Base-by-base conservation (phyloP, 2,113 vertebrate species). In the Gymnobelideus leadbeateri region DNA sequence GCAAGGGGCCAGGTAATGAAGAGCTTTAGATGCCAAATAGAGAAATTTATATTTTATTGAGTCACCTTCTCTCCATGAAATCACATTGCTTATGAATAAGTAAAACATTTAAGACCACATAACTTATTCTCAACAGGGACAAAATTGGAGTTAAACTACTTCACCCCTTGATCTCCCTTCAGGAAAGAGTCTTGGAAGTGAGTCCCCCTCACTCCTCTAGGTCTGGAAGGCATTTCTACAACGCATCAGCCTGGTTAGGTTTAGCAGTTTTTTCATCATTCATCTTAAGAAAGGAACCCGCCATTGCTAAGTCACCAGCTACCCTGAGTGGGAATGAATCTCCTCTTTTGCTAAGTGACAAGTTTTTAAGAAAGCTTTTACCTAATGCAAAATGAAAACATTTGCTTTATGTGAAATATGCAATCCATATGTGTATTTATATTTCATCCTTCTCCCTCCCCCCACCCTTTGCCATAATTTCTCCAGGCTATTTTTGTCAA, bases 401-500 rank as follows among this genome's bases (percentile, higher is more conserved):
- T 97, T 98, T 98, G 91, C 96, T 97, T 98, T 98, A 97, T 97
- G 97, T 96, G 97, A 98, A 98, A 97, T 97, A 95, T 57, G 57
- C 14, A 89, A 95, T 94, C 94, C 96, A 93, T 95, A 94, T 52
- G 57, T 96, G 51, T 52, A 37, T n/a, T 96, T 96, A 96, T 96
- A 97, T 97, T 97, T 96, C 94, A 96, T 96, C 96, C 51, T 37
- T 89, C 94, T 92, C 94, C 93, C 95, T 96, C 97, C 53, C n/a
- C 94, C 93, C 94, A 43, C n/a, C 94, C 91, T 98, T 98, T 96
- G 91, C 96, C 54, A 93, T 91, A 92, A 95, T 98, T 94, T 97
- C 97, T 98, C 95, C 68, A 97, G 97, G 97, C 98, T 98, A 95
- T 98, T 98, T 97, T 97, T 98, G 97, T 98, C 97, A 97, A 90